Conservation (phyloP, 2,888 invertebrate genomes). For the Heliconius erato region DNA sequence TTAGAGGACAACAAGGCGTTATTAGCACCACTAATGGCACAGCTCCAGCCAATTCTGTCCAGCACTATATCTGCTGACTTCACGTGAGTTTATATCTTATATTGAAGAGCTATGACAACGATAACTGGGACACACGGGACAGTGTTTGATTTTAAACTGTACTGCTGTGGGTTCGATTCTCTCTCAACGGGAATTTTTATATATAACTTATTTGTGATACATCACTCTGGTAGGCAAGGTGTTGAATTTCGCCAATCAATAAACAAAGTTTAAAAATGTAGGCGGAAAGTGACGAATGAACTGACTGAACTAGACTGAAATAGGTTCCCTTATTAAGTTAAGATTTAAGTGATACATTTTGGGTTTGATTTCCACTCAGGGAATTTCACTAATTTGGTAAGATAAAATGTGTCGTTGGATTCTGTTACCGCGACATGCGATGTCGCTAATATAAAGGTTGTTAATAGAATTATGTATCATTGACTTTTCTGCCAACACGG, state of each 20-base stretch:
- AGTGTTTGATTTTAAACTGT: too few relatives aligned
- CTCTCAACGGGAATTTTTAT: too few relatives aligned
- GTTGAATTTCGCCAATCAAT: background rate
- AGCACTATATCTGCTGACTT: slow-evolving; percentile 69
- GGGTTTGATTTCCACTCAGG: too few relatives aligned
- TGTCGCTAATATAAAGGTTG: too few relatives aligned
- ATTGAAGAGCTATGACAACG: background rate
- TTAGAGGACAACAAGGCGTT: slow-evolving; percentile 87
- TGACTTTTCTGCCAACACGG: background rate
- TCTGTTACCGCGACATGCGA: background rate
- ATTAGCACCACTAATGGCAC: slow-evolving; percentile 82
- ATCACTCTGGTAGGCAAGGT: background rate
- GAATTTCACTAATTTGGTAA: too few relatives aligned
- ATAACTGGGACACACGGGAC: background rate
- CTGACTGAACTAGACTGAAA: too few relatives aligned
- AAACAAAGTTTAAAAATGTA: too few relatives aligned
- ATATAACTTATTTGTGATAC: too few relatives aligned
- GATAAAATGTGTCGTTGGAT: background rate
- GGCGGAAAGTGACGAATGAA: too few relatives aligned
- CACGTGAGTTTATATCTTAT: slow-evolving; percentile 58
- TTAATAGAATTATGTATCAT: background rate
- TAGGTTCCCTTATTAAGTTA: too few relatives aligned
- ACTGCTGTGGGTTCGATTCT: too few relatives aligned
- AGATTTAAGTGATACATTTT: too few relatives aligned
- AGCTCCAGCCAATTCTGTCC: slow-evolving; percentile 81